phyloP scores from a whole-genome alignment of 2,113 vertebrate genomes.

The Chrysochloris asiatica region DNA sequence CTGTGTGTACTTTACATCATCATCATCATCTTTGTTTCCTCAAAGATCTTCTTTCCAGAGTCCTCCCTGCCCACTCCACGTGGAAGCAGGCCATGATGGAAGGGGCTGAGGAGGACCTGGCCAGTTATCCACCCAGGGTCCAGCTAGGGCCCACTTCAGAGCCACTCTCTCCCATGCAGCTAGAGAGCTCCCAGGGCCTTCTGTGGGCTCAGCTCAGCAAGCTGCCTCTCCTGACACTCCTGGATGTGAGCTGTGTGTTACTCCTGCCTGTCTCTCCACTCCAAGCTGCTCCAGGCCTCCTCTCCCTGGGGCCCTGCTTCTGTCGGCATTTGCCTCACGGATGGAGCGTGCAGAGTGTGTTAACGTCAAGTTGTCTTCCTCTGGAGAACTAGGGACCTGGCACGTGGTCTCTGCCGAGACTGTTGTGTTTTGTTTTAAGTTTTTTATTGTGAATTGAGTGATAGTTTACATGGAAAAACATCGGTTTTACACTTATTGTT shows the following conservation, averaged over 20 bases:
- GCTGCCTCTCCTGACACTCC: neutral
- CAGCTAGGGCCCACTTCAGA: neutral
- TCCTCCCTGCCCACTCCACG: neutral
- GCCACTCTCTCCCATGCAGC: neutral
- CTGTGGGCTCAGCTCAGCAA: neutral
- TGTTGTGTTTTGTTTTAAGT: no score
- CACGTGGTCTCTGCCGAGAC: no score
- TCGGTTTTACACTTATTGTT: no score
- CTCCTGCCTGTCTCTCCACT: slow-evolving; percentile 40
- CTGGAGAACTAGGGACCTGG: no score
- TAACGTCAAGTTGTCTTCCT: no score
- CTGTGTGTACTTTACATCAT: no score
- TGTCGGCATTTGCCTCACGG: no score
- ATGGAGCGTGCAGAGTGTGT: no score
- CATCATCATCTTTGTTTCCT: no score
- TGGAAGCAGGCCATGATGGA: neutral
- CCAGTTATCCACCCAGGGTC: no score
- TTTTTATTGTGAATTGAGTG: no score
- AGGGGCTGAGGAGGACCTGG: neutral
- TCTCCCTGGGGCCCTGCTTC: slow-evolving; percentile 39
- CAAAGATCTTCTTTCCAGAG: slow-evolving; percentile 46
- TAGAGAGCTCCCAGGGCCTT: neutral
- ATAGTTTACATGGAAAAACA: no score
- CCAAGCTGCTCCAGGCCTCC: slow-evolving; percentile 24
- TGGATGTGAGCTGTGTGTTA: slow-evolving; percentile 41